Base-by-base conservation (phyloP, 1,140 invertebrate species). In the Cepaea nemoralis region DNA sequence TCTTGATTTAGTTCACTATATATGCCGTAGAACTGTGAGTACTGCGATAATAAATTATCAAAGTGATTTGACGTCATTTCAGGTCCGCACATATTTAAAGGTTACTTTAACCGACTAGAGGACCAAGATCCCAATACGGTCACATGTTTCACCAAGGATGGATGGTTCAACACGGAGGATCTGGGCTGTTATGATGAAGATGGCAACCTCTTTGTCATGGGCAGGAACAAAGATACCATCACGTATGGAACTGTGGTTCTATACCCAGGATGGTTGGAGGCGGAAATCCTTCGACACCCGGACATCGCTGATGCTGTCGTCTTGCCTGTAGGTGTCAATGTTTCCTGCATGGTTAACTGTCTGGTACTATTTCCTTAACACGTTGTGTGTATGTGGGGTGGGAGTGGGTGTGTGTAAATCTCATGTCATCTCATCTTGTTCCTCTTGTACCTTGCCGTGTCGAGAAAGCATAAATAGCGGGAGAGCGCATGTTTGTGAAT, bases 91-190 rank as follows among this genome's bases (percentile, higher is more conserved):
- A 6, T 75, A 1, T 75, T 75, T 33, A 75, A 75, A 75, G 33
- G 73, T 27, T 75, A 75, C 22, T 55, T 48, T 24, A 75, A 75
- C 48, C 22, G 73, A 24, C 3, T 75, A 35, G 45, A n/a, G 6
- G 31, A 50, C 31, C 40, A 24, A 45, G 42, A 75, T 35, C 48
- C 73, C 31, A 35, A 33, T 27, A 86, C 71, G 27, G 66, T 40
- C 3, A 55, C 69, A 66, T 69, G 63, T 6, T 74, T 83, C 27
- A 55, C 82, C n/a, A n/a, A n/a, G 22, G 77, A 77, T 19, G 75
- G 77, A 19, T 86, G 85, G 85, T 86, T 66, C 45, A 77, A 75
- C 69, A 85, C 83, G 1, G 85, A 82, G 12, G 85, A 86, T 45
- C 40, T 77, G 0, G 84, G 81, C 2, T 69, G 48, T 14, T 76